Evolutionary conservation across 2,797 vertebrate species (phyloP).

Genomic region (Adrianichthys oophorus): DNA sequence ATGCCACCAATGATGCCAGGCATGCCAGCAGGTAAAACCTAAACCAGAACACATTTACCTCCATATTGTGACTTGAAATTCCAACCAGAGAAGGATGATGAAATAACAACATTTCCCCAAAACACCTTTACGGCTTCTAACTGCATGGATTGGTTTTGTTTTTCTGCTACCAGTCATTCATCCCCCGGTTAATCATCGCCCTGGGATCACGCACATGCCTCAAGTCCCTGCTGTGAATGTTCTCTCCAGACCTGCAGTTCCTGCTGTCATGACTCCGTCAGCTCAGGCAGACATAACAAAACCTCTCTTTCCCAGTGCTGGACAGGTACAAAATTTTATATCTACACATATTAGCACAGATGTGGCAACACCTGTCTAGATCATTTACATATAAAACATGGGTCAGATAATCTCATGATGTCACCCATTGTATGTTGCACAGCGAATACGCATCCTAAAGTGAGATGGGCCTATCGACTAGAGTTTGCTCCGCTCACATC

Average conservation of each 20-base stretch:
- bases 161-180: constrained; percentile 80
- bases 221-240: constrained; percentile 82
- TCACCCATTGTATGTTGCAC: too few species aligned
- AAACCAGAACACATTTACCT: background rate
- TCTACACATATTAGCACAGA: background rate
- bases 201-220: constrained; percentile 87
- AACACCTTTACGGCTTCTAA: background rate
- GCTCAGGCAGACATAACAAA: constrained; percentile 85
- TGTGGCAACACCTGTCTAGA: too few species aligned
- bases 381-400: too few species aligned
- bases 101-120: fast-evolving
- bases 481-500: too few species aligned
- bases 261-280: constrained; percentile 60
- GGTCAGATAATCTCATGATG: too few species aligned
- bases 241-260: constrained; percentile 77
- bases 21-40: constrained; percentile 57
- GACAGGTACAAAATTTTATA: constrained; percentile 80
- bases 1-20: constrained; percentile 85
- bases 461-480: too few species aligned
- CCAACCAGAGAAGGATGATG: too few species aligned
- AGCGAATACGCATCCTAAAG: too few species aligned
- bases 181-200: constrained; percentile 84
- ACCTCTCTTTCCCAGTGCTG: constrained; percentile 92
- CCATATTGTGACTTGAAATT: background rate
- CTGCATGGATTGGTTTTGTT: constrained; percentile 1